Evolutionary conservation across 2,888 invertebrate species (phyloP), one percentile per base, ranked within the genome.

Genomic region (Malthinus seriepunctatus): DNA sequence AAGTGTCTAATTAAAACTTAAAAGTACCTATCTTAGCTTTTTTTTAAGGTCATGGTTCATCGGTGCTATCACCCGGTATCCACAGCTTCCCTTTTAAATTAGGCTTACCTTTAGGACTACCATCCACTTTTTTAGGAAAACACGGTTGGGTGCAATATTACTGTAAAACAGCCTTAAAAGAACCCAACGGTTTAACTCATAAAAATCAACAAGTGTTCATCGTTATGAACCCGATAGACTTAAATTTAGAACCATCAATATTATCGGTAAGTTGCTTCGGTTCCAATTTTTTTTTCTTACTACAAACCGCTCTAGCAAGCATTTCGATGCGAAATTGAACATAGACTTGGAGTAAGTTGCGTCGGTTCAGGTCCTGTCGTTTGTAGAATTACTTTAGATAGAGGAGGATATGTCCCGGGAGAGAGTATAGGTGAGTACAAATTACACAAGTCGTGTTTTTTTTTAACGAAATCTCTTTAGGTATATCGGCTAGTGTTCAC

Each of bases 151-250:
- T 95, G 45, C 95, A 95, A 78, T 95, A 95, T 79, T 95, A 88
- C 76, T 95, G 95, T 74, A 94, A 94, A 77, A 92, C 94, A 12
- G 94, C 94, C 0, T 80, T 95, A 11, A 81, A 93, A 46, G 95
- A 95, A 71, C 92, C 94, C 6, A 90, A 89, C 65, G 95, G 95
- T 0, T 81, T 95, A 34, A 93, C 93, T 4, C 95, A 95, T 75
- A 95, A 95, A 78, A 95, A 95, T 76, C 95, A 95, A 77, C 95
- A 95, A 80, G 95, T 95, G n/a, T 95, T 95, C 78, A 94, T 95
- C 71, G 94, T 95, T 2, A 95, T 95, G 95, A 95, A 93, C 78
- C 95, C 95, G 3, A 94, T 95, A 67, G 95, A 95, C 78, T 82
- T 95, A 70, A 95, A 95, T 80, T 80, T 92, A 76, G 95, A 95